Evolutionary conservation across 1,140 invertebrate species (phyloP), one percentile per base, ranked within the genome.

Genomic region (Bombus fervidus): DNA sequence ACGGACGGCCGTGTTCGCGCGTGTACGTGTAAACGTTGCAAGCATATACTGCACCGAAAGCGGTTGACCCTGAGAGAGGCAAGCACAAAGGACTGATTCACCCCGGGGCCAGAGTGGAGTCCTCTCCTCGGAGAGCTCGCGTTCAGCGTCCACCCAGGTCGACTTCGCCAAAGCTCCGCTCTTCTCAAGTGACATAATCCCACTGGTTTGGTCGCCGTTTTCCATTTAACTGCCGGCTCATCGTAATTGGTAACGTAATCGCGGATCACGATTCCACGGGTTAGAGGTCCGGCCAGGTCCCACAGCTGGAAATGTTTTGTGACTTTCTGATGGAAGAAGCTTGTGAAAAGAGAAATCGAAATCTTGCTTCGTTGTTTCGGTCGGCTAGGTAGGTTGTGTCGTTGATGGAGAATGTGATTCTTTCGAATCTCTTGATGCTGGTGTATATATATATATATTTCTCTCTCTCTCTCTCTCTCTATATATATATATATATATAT

Each of bases 51-150:
- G 90, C 89, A 91, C 90, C 93, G 93, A 95, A 95, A 95, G 94
- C 93, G 93, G 94, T 94, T 95, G 94, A 95, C 94, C 94, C 94
- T 95, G 94, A 95, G 92, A 93, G 88, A 92, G 91, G 91, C 92
- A 89, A 91, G 92, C 92, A 94, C 93, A 95, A 95, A 95, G 93
- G 93, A 94, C 94, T 94, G 94, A 95, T 94, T 95, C 94, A 95
- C 92, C 91, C 89, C 91, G 90, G 91, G 89, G 91, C 91, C 89
- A 89, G 79, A 81, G 83, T 79, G 89, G 73, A 83, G 86, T 87
- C 77, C 86, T 90, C 86, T 90, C 69, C 68, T 86, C 85, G 78
- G 78, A 77, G 69, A 85, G 81, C 71, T 79, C 62, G 83, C 57
- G 72, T 31, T 73, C 72, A 47, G n/a, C 72, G 81, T 86, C 90